Percentiles rank a stretch among this genome's conserved stretches.
phyloP scores from a whole-genome alignment of 2,797 vertebrate genomes.

The Melanotaenia pygmaea region DNA sequence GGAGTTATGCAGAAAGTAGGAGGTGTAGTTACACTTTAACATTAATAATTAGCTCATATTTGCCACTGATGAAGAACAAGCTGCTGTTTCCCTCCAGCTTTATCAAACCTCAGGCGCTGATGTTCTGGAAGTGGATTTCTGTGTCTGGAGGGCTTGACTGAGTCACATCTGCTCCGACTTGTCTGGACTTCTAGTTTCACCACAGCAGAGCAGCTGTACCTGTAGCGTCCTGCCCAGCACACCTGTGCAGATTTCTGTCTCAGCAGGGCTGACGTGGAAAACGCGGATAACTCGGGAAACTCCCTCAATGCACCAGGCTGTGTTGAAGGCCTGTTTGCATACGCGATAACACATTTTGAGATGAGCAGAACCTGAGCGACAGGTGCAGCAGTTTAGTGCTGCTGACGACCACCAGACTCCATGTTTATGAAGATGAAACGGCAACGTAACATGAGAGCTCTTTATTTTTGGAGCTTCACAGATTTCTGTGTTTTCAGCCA shows the following conservation, averaged over 20 bases:
- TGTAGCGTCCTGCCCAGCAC: constrained; percentile 45
- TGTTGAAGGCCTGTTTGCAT: background rate
- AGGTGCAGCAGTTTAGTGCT: too few relatives aligned
- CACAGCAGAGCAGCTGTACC: constrained; percentile 2
- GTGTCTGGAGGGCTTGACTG: background rate
- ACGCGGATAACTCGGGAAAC: background rate
- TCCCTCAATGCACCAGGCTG: constrained; percentile 6
- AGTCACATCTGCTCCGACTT: constrained; percentile 30
- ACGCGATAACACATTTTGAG: constrained; percentile 26
- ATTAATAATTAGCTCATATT: too few relatives aligned
- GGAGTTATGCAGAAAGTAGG: too few relatives aligned
- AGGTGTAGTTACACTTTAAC: too few relatives aligned
- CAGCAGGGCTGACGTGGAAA: background rate
- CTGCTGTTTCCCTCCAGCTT: background rate
- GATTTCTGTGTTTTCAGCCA: background rate
- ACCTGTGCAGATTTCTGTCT: constrained; percentile 3
- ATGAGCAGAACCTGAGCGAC: constrained; percentile 6
- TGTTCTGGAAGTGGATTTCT: background rate
- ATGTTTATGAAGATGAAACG: too few relatives aligned
- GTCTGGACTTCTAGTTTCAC: constrained; percentile 4
- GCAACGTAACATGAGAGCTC: too few relatives aligned
- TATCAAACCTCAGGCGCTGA: background rate
- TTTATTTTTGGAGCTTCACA: too few relatives aligned
- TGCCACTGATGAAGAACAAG: too few relatives aligned
- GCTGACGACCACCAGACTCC: too few relatives aligned